These are phyloP conservation scores for Bradypodion ventrale DNA, from an alignment of 2,797 vertebrate genomes.

Conservation along the genomic window DNA sequence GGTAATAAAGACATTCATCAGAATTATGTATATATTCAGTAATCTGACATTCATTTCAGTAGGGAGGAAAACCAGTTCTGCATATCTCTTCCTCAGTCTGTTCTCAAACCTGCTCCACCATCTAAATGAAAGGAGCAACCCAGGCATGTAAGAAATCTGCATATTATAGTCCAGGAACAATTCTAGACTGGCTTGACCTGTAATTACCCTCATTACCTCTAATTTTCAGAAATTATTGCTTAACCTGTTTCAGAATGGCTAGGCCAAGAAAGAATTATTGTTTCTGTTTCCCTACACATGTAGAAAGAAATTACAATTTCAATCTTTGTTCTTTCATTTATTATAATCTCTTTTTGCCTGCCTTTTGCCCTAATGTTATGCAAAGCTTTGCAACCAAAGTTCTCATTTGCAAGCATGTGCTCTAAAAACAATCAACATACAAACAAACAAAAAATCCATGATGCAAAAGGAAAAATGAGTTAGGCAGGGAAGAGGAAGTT, in stretches of 20 bases:
- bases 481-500: neutral
- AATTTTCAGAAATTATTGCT: conserved; percentile 3
- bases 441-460: too few species aligned
- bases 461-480: neutral
- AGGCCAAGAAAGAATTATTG: neutral
- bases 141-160: neutral
- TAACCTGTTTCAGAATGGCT: neutral
- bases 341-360: too few species aligned
- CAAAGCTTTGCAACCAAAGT: too few species aligned
- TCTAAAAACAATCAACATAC: neutral
- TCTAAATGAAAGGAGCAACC: neutral
- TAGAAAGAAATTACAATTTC: neutral
- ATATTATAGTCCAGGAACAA: neutral
- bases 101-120: neutral
- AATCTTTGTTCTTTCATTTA: too few species aligned
- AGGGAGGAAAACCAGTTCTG: neutral
- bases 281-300: neutral
- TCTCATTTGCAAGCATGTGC: neutral
- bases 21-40: conserved; percentile 38
- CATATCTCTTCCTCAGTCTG: neutral
- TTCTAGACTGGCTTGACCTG: neutral
- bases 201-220: neutral
- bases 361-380: too few species aligned
- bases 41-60: neutral
- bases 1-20: conserved; percentile 56